A percentile compares a stretch with the other conserved stretches of the same genome.
phyloP scores from a whole-genome alignment of 2,888 invertebrate species.

The Folsomia manolachei region DNA sequence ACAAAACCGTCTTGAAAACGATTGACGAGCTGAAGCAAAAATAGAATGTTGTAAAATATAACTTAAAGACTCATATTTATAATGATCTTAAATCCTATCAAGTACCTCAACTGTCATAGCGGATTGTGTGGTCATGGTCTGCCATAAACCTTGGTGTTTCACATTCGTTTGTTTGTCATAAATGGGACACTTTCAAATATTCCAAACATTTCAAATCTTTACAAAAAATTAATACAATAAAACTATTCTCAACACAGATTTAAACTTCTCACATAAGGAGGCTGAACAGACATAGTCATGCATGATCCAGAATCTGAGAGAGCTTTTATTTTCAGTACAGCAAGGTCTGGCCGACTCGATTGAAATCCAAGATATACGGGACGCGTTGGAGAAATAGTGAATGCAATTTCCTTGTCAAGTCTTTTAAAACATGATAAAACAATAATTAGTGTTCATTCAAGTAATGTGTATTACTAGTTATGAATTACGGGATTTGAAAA shows the following conservation, averaged over 20 bases:
- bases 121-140: conserved; percentile 44
- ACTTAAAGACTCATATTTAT: not conserved
- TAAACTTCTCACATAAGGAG: conserved; percentile 34
- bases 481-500: conserved; percentile 59
- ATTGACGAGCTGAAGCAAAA: not conserved
- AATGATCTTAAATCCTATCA: not conserved
- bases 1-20: conserved; percentile 41
- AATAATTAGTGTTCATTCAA: too few relatives aligned
- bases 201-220: conserved; percentile 9
- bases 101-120: conserved; percentile 44
- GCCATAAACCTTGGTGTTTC: conserved; percentile 68
- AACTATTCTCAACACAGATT: too few relatives aligned
- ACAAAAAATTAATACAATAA: not conserved
- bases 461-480: too few relatives aligned
- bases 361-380: conserved; percentile 64
- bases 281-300: conserved; percentile 75
- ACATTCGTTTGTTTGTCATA: conserved; percentile 75
- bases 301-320: conserved; percentile 65
- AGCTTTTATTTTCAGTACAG: conserved; percentile 62
- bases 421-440: too few relatives aligned
- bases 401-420: conserved; percentile 41
- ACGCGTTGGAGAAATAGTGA: conserved; percentile 59
- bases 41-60: not conserved
- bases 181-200: conserved; percentile 71
- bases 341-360: conserved; percentile 58